Percentiles rank a stretch among this genome's conserved stretches.
These are phyloP conservation scores for rat (Rattus norvegicus) DNA, from an alignment of 2,113 vertebrate species.

Conservation along the genomic window DNA sequence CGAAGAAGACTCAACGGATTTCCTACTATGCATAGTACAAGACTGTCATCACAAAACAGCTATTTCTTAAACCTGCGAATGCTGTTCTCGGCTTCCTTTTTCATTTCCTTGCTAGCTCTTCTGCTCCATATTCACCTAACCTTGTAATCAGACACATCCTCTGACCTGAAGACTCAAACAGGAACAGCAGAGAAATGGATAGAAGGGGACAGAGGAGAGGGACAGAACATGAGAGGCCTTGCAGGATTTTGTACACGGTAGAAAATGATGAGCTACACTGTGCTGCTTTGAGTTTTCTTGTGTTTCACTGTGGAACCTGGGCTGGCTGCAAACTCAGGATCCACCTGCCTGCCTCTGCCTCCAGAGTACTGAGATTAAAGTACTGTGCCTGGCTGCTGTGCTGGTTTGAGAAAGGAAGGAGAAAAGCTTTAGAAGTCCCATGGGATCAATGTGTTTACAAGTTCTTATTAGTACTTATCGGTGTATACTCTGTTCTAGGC, in stretches of 20 bases:
- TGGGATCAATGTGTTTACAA: not conserved
- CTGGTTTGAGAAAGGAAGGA: not conserved
- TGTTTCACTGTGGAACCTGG: not conserved
- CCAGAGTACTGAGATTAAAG: not conserved
- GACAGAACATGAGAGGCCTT: not conserved
- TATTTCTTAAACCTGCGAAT: not conserved
- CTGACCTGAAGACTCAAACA: not conserved
- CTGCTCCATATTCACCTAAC: not conserved
- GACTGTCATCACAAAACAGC: not conserved
- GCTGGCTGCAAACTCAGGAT: not conserved
- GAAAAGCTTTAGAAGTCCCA: not conserved
- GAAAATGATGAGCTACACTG: not conserved
- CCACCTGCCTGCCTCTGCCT: not conserved
- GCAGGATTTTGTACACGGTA: not conserved
- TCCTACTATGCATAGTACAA: not conserved
- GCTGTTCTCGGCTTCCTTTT: slow-evolving; percentile 23
- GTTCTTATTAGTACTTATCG: not conserved
- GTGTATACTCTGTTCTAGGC: not conserved
- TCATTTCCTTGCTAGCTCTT: not conserved
- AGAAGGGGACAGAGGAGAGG: not conserved
- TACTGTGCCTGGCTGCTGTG: not conserved
- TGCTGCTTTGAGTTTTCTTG: not conserved
- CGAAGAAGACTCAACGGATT: not conserved
- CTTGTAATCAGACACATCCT: not conserved
- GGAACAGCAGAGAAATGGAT: too few species aligned